These are phyloP conservation scores for Nicator chloris DNA, from an alignment of 2,113 vertebrate species.

Conservation along the genomic window DNA sequence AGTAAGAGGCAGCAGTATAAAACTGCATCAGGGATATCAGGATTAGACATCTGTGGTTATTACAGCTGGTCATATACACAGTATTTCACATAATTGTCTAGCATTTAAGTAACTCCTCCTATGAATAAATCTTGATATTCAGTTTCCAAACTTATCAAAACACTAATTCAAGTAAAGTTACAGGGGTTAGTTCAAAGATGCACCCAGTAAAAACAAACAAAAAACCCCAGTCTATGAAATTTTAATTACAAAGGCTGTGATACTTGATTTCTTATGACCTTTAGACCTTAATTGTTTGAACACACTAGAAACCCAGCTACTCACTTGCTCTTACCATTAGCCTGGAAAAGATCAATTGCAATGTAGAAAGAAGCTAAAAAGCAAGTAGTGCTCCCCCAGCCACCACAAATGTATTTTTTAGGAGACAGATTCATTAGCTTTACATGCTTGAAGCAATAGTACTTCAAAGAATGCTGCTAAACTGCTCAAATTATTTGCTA, in stretches of 20 bases:
- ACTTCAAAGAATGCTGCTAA: background rate
- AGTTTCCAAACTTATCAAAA: background rate
- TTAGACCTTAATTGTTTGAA: background rate
- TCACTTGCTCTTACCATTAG: background rate
- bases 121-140: background rate
- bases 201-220: background rate
- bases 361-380: background rate
- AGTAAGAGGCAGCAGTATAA: background rate
- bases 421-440: background rate
- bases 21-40: background rate
- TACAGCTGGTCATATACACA: background rate
- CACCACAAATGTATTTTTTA: background rate
- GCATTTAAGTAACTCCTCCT: background rate
- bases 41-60: background rate
- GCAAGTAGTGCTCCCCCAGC: rapidly evolving
- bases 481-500: background rate
- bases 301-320: background rate
- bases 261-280: background rate
- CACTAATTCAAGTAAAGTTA: background rate
- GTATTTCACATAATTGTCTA: background rate
- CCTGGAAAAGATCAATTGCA: background rate
- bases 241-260: background rate
- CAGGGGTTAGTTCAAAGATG: background rate
- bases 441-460: background rate
- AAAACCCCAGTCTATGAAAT: background rate